Evolutionary conservation across 2,888 invertebrate species (phyloP), one percentile per base, ranked within the genome.

Genomic region (Ornithoptera priamus): DNA sequence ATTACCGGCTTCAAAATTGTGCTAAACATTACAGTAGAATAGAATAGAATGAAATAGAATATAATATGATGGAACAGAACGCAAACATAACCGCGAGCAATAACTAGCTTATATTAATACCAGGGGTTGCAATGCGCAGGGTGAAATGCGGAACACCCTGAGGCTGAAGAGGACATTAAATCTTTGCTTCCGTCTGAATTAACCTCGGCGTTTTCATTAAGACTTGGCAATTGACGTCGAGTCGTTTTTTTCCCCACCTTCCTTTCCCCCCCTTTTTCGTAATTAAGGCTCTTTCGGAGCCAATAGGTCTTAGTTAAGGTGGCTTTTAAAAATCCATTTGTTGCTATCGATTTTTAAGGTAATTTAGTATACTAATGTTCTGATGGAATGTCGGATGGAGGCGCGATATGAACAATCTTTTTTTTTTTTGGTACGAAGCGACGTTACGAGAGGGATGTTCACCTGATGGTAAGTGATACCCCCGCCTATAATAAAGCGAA

Each of bases 161-260:
- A 22, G 39, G n/a, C 56, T 60, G 65, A 56, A 65, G 56, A 22
- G 42, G 42, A 65, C 69, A 69, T 69, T 61, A 69, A 69, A 53
- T 60, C 69, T 60, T 39, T 53, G 65, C 69, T 69, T 69, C 69
- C 69, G 56, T 61, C 24, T n/a, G 24, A 56, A 69, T 69, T 65
- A 65, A 69, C 69, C 61, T 65, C 65, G 53, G 69, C 64, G 61
- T 61, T 69, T 69, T 65, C 69, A 69, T 69, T 69, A 39, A 53
- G 60, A n/a, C 59, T 59, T 50, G 50, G 57, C 64, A 68, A 64
- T 68, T 39, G 61, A 61, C 69, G 60, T 42, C 10, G 42, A n/a
- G 42, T 4, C 50, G 22, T 30, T 65, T 68, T 61, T 64, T 20
- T 18, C 8, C 17, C 46, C 22, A 10, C 39, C 1, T 10, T 39